phyloP scores from a whole-genome alignment of 2,797 vertebrate species.

The Pseudochaenichthys georgianus region DNA sequence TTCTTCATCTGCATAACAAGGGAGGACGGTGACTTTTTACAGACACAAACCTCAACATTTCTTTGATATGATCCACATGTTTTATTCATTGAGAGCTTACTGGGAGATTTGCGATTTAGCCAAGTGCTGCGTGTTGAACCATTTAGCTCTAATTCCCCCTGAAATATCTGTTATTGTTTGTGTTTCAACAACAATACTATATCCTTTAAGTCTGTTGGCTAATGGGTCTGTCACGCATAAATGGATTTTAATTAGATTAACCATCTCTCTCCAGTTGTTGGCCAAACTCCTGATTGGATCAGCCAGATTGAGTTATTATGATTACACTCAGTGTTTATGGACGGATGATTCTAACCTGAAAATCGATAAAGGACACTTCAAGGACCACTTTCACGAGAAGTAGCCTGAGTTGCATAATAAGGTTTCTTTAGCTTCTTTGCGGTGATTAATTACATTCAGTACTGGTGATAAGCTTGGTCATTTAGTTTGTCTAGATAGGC shows the following conservation, averaged over 20 bases:
- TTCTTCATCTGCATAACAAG: conserved; percentile 60
- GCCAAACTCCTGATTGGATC: conserved; percentile 56
- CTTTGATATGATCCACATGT: conserved; percentile 60
- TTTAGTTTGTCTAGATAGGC: conserved; percentile 66
- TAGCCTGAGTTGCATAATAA: conserved; percentile 62
- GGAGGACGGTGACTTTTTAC: conserved; percentile 35
- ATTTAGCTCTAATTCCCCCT: conserved; percentile 64
- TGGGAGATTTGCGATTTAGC: conserved; percentile 59
- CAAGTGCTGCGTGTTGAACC: conserved; percentile 50
- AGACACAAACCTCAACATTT: conserved; percentile 49
- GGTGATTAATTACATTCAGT: conserved; percentile 74
- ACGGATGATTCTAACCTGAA: conserved; percentile 66
- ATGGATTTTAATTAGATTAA: conserved; percentile 73
- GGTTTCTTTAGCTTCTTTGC: conserved; percentile 49
- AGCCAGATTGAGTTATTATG: conserved; percentile 74
- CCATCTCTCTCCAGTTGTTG: conserved; percentile 36
- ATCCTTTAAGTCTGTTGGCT: conserved; percentile 60
- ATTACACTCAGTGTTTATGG: conserved; percentile 73
- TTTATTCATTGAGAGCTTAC: conserved; percentile 65
- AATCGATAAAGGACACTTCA: conserved; percentile 79
- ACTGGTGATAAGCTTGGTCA: conserved; percentile 55
- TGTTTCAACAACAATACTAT: conserved; percentile 60
- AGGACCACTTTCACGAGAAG: conserved; percentile 68
- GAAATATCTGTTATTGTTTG: conserved; percentile 67
- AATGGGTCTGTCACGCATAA: conserved; percentile 62